Evolutionary conservation across 2,888 invertebrate genomes (phyloP), one percentile per base, ranked within the genome.

Genomic region (Amblyteles armatorius): DNA sequence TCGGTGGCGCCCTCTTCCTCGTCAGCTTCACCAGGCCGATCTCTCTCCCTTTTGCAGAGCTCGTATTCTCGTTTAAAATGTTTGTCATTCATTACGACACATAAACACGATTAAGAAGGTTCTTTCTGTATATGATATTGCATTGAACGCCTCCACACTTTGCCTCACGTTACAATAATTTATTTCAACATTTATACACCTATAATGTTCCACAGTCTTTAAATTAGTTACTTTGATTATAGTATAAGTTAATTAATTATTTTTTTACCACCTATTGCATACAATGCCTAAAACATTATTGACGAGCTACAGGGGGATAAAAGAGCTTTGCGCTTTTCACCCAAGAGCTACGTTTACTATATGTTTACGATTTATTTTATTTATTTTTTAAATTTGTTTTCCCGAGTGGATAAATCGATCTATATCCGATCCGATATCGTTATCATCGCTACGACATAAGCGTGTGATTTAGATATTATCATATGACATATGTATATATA

Each of bases 161-260:
- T 67, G 65, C 52, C 50, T 83, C 68, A 80, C 80, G 79, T 85
- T 85, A 80, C 80, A 83, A 80, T 83, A 83, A 92, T 92, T 92
- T 92, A 91, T 92, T 91, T 91, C 90, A 92, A 92, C 91, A 92
- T 92, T 92, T 92, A 92, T 92, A 92, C 92, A 92, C 90, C 90
- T 92, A 92, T 91, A 90, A 91, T 91, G 90, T 91, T 91, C 90
- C 91, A 92, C 92, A 92, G 92, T 92, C 92, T 92, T 92, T 89
- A 91, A 91, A 90, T 88, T 90, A 90, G 87, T 91, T 57, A 77
- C 89, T 88, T 76, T 87, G 83, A 88, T 88, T 57, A 88, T 88
- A 88, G 87, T 90, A 89, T 90, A 90, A 90, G 89, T 91, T 90
- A 88, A 90, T 89, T 88, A 87, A 87, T 88, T 90, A 26, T 83